Evolutionary conservation across 2,888 invertebrate species (phyloP).

Genomic region (Poecilus cupreus): DNA sequence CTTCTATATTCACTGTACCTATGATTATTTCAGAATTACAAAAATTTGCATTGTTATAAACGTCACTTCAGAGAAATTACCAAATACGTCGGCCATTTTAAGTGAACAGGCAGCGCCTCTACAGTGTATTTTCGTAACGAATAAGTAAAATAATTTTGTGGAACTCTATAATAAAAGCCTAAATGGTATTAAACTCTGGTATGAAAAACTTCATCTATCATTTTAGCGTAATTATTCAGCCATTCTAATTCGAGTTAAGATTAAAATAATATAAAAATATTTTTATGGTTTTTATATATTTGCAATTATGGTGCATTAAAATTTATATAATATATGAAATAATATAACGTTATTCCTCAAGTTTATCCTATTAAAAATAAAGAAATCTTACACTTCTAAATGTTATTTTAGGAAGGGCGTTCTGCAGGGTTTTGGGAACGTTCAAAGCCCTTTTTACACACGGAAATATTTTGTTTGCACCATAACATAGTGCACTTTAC

Average conservation of each 20-base stretch:
- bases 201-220: neutral
- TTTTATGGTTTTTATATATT: slow-evolving; percentile 49
- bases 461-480: neutral
- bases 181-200: slow-evolving; percentile 18
- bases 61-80: too few species aligned
- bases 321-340: neutral
- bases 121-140: too few species aligned
- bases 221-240: neutral
- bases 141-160: too few species aligned
- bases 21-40: too few species aligned
- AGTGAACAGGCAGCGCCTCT: too few species aligned
- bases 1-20: too few species aligned
- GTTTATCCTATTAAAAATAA: neutral
- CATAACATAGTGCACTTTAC: slow-evolving; percentile 9
- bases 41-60: too few species aligned
- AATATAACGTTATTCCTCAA: too few species aligned
- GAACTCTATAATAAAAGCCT: too few species aligned
- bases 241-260: slow-evolving; percentile 27
- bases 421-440: too few species aligned
- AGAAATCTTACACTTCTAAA: neutral
- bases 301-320: slow-evolving; percentile 47
- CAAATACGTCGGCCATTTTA: too few species aligned
- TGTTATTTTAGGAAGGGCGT: neutral
- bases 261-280: slow-evolving; percentile 43
- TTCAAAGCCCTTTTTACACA: too few species aligned